Percentiles rank a stretch among this genome's conserved stretches.
Conservation (phyloP, 2,113 vertebrate species). For the Prolemur simus region DNA sequence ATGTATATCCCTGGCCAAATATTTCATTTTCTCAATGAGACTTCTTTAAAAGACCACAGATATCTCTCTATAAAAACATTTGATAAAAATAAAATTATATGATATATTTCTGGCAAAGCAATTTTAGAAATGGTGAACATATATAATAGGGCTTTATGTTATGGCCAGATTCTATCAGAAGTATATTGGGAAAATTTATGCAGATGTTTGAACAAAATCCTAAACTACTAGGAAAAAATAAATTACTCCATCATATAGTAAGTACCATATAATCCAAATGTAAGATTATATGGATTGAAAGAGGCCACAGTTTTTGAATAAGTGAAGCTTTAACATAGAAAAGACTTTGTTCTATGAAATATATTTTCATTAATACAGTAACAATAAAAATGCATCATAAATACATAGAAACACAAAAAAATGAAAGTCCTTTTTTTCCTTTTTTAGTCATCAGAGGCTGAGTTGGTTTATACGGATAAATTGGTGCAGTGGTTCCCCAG, state of each 20-base stretch:
- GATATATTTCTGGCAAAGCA: neutral
- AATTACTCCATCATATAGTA: neutral
- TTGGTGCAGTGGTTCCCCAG: neutral
- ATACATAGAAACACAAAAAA: neutral
- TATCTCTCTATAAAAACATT: neutral
- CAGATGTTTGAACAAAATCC: conserved; percentile 7
- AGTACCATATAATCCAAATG: neutral
- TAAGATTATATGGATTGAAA: neutral
- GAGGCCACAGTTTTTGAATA: neutral
- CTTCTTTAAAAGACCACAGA: neutral
- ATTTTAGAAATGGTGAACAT: conserved; percentile 15
- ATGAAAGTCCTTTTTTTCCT: neutral
- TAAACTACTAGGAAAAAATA: neutral
- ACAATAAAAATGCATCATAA: neutral
- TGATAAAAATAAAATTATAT: neutral
- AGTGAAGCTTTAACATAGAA: neutral
- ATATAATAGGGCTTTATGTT: neutral
- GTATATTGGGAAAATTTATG: neutral
- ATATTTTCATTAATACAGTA: neutral
- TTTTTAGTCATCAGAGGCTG: neutral
- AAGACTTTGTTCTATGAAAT: neutral
- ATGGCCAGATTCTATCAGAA: neutral
- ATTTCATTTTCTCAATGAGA: neutral
- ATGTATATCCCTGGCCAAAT: neutral
- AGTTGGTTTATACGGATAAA: neutral